Percentiles rank a stretch among this genome's conserved stretches.
phyloP scores from a whole-genome alignment of 2,113 vertebrate species.

The Dascyllus trimaculatus region DNA sequence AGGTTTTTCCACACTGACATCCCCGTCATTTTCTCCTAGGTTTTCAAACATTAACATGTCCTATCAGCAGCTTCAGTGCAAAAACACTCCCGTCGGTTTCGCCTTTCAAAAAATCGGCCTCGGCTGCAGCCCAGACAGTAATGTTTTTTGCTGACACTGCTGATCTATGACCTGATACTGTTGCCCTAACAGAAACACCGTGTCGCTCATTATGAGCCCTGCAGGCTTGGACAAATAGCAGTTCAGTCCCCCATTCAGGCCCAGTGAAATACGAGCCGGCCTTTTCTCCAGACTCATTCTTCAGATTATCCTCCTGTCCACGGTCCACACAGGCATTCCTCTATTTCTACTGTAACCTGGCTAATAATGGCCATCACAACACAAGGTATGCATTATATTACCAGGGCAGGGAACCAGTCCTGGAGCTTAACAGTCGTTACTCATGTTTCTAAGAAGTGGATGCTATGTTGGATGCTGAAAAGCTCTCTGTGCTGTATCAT shows the following conservation, averaged over 20 bases:
- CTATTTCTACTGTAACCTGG: conserved; percentile 58
- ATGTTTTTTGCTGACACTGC: conserved; percentile 49
- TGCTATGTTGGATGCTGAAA: conserved; percentile 19
- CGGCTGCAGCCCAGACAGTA: conserved; percentile 12
- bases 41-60: conserved; percentile 14
- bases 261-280: conserved; percentile 62
- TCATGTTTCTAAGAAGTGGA: conserved; percentile 14
- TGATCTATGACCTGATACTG: conserved; percentile 63
- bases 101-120: conserved; percentile 16
- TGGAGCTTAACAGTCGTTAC: conserved; percentile 1
- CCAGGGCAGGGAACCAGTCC: conserved; percentile 11
- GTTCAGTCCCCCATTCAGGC: conserved; percentile 64
- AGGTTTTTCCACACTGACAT: background rate
- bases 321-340: conserved; percentile 51
- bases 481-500: conserved; percentile 7
- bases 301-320: conserved; percentile 52
- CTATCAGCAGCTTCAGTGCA: conserved; percentile 10
- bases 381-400: conserved; percentile 60
- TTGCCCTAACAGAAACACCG: conserved; percentile 56
- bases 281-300: conserved; percentile 46
- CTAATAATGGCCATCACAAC: conserved; percentile 48
- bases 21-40: background rate
- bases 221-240: conserved; percentile 64
- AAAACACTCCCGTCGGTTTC: conserved; percentile 5
- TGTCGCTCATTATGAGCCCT: conserved; percentile 61